Base-by-base conservation (phyloP, 1,140 invertebrate species). In the Lordiphosa clarofinis region DNA sequence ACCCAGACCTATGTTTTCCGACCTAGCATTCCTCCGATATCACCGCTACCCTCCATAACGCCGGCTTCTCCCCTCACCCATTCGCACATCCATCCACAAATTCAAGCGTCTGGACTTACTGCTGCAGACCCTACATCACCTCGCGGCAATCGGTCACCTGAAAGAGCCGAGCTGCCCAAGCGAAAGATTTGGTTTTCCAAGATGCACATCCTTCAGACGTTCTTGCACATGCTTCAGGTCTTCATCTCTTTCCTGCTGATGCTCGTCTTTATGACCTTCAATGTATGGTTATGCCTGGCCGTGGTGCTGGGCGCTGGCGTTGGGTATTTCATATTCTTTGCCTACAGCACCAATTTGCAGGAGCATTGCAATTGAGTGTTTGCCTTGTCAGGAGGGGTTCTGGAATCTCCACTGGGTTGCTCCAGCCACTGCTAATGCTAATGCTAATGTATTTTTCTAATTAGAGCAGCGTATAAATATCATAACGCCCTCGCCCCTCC, bases 201-300 rank as follows among this genome's bases (percentile, higher is more conserved):
- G 11, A 40, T 60, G 66, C 97, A 98, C 87, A 87, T 93, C 4
- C 89, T 94, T 28, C 97, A 99, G 90, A 98, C 97, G 1, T 63
- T 94, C 1, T 91, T 99, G 1, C 97, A 99, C 88, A 92, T 97
- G 65, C 52, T 98, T 0, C 98, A 99, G 89, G 93, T 98, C 28
- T 92, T 95, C 2, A 89, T 98, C 31, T 96, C 96, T 7, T 99
- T 96, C 95, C 10, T 97, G 72, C 92, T 99, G 13, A 99, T 99
- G 98, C 90, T 99, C 89, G 94, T 98, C 54, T 98, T 99, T 90
- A 99, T 99, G 98, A 99, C 97, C 0, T 99, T 98, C 42, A 81
- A 82, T 19, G 67, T 81, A 5, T 82, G 76, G 76, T 89, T 99
- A 4, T 98, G 97, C 82, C 50, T 96, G 9, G 95, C 95, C 0